Conservation (phyloP, 2,888 invertebrate species). For the Sarcophaga carnaria region DNA sequence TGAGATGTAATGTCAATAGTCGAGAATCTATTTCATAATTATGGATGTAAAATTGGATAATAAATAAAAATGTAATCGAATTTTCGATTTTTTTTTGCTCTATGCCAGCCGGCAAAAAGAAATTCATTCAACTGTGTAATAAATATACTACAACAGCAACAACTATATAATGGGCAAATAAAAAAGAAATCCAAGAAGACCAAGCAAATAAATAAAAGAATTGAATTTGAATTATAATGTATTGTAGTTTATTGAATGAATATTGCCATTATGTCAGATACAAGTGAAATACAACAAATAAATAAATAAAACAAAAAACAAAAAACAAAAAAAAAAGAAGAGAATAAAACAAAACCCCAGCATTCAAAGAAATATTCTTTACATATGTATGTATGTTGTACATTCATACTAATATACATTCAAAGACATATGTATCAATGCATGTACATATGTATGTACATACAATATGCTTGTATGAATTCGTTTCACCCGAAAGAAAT, state of each 20-base stretch:
- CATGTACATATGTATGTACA: slow-evolving; percentile 18
- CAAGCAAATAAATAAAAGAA: slow-evolving; percentile 13
- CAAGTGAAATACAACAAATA: slow-evolving; percentile 56
- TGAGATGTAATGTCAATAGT: neutral
- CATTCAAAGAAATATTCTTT: neutral
- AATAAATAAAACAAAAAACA: neutral
- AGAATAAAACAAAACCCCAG: neutral
- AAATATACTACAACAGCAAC: slow-evolving; percentile 53
- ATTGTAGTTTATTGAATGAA: slow-evolving; percentile 65
- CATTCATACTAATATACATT: slow-evolving; percentile 2
- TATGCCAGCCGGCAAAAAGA: slow-evolving; percentile 40
- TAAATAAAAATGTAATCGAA: slow-evolving; percentile 52
- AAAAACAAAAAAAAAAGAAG: neutral
- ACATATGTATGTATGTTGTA: neutral
- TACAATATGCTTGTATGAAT: slow-evolving; percentile 34
- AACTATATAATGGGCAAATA: neutral
- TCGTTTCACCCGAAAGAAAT: slow-evolving; percentile 4
- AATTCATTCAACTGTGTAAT: slow-evolving; percentile 59
- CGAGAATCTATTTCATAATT: slow-evolving; percentile 42
- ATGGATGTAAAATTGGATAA: slow-evolving; percentile 56
- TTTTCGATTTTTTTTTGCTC: neutral
- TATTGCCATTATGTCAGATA: slow-evolving; percentile 68
- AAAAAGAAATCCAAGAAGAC: slow-evolving; percentile 8
- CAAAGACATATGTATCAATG: neutral
- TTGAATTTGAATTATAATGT: slow-evolving; percentile 67